Base-by-base conservation (phyloP, 2,888 invertebrate genomes). In the Arge pagana region DNA sequence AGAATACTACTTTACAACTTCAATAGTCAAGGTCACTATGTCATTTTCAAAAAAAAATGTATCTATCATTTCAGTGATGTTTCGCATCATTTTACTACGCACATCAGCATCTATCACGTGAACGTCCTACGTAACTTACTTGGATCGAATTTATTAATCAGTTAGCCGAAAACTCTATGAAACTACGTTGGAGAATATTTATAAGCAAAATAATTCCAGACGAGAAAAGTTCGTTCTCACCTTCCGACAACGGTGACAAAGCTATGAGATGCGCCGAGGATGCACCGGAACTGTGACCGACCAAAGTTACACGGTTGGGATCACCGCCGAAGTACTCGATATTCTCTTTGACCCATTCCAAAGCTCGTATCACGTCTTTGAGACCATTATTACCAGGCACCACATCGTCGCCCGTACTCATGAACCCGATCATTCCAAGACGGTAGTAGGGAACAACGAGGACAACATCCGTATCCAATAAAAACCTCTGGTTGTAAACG, bases 381-480 rank as follows among this genome's bases (percentile, higher is more conserved):
- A 43, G 15, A 13, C 31, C 43, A 4, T 15, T 33, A 43, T 43
- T 43, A 33, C 43, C 43, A n/a, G 43, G 15, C n/a, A 33, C 19
- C 4, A 43, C 15, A 21, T 21, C 21, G 13, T 43, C 43, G 10
- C 43, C 43, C 10, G 43, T 43, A 23, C 43, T 43, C 8, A 43
- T 13, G 15, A 21, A 43, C 15, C 43, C 43, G 19, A 43, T 13
- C 15, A 33, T 8, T 21, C 43, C 43, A 18, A 43, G 19, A 4
- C 43, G 33, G 23, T 43, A 43, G 15, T 8, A 15, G 8, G 23
- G 13, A 15, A 23, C n/a, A 2, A 43, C 43, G 10, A 43, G 43
- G 16, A 43, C 7, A 4, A 43, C 23, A 11, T 43, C 43, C 15
- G 31, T 33, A 16, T 43, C 43, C 13, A 43, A 33, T 13, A 43